Base-by-base conservation (phyloP, 35 echinoderm and acorn worm genomes). In the Ptychodera flava region DNA sequence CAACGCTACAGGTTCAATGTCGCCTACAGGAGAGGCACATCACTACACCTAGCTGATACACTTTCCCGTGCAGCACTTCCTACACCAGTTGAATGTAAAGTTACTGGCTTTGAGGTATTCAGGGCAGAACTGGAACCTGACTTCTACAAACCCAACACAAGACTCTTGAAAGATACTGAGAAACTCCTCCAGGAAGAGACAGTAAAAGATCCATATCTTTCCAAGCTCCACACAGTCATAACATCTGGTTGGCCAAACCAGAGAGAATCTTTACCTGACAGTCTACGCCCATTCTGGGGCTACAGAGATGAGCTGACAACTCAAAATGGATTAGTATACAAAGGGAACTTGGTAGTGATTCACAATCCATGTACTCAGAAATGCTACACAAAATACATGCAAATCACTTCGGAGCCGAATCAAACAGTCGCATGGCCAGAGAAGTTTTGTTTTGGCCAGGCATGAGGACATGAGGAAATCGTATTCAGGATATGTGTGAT, bases 321-420 rank as follows among this genome's bases (percentile, higher is more conserved):
- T 31, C 31, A 34, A 81, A 34, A 81, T 10, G 28, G 31, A 1
- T 34, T 81, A 14, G 80, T 81, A 33, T 81, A 34, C 35, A 81
- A 81, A 81, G 80, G 80, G 35, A 34, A 81, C 6, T 34, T 31
- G n/a, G 80, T 81, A 28, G 30, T 32, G 35, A 28, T 81, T 34
- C 14, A 12, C 29, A 79, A 87, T 38, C 1, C 78, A 81, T 32
- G 80, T 80, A 86, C 14, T 77, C 64, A 38, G 85, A 94, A 22
- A 89, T 94, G 52, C 79, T 94, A 0, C 81, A 91, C 0, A 31
- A 77, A 15, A 85, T 94, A 33, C 89, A 94, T 81, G 79, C 90
- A 77, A 88, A 81, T 36, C 89, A 94, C 78, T 34, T 94, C 30
- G 93, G 93, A 35, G 87, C 89, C 14, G 90, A 88, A 14, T 88